Base-by-base conservation (phyloP, 1,140 invertebrate species). In the Ceratoteleas bidentatus region DNA sequence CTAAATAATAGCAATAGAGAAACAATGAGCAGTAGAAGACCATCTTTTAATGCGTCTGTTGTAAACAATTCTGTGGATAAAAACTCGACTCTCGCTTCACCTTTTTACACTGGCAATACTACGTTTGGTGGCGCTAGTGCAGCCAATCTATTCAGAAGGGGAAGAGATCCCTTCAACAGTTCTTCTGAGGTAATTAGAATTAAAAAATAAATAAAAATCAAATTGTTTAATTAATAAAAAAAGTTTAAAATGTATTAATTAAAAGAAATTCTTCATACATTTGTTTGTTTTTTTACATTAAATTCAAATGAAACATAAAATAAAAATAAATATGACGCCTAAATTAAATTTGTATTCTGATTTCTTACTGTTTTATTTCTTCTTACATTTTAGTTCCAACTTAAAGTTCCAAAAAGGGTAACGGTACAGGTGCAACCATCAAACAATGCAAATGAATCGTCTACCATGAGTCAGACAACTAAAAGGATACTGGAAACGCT, bases 21-120 rank as follows among this genome's bases (percentile, higher is more conserved):
- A 52, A 89, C 90, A 0, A 80, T 92, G 77, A 92, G 92, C 81
- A 90, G 90, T 65, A 91, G 92, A 64, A 89, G 90, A 76, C 93
- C 93, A 56, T 91, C 91, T 38, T 94, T 94, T 79, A 93, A 94
- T 81, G 90, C 92, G 10, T 95, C 92, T 32, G 85, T 91, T 36
- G 83, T 93, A 43, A 92, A 92, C 54, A 90, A 86, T 69, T 77
- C 83, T 11, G 33, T 85, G 38, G 86, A 90, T 6, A 87, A 86
- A 62, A 74, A 80, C 14, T 73, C 87, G 9, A 83, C 85, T 2
- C 73, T 90, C 15, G 84, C 87, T 2, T 95, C 96, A 9, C 95
- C 96, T 36, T 97, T 97, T 88, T 97, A 97, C 87, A 92, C 92
- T 78, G 96, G 96, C n/a, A 93, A 93, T 79, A 97, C 95, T 2